Percentiles rank a stretch among this genome's conserved stretches.
phyloP scores from a whole-genome alignment of 2,113 vertebrate species.

The Delphinus delphis region DNA sequence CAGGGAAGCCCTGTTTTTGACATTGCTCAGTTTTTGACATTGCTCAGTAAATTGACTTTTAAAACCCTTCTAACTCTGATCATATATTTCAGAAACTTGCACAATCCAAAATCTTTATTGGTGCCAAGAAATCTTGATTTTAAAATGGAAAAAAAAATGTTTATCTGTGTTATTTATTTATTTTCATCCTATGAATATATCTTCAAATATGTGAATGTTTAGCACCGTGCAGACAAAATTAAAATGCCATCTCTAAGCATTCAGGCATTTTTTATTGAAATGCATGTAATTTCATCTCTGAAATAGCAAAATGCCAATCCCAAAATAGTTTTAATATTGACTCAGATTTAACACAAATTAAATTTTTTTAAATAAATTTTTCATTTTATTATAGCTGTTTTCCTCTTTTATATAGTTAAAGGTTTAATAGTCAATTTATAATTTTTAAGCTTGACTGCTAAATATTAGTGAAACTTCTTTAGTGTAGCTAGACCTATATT shows the following conservation, averaged over 20 bases:
- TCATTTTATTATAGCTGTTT: not conserved
- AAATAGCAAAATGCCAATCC: not conserved
- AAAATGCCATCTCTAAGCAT: not conserved
- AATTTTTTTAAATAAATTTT: not conserved
- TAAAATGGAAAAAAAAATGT: not conserved
- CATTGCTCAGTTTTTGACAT: not conserved
- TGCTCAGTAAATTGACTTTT: not conserved
- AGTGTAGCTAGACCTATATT: not conserved
- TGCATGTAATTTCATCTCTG: not conserved
- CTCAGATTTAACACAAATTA: not conserved
- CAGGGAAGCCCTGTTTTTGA: not conserved
- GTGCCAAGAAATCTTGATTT: not conserved
- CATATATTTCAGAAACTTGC: not conserved
- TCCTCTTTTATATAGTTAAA: not conserved
- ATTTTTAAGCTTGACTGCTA: slow-evolving; percentile 49
- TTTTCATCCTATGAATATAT: not conserved
- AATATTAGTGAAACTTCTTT: slow-evolving; percentile 64
- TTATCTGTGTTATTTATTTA: not conserved
- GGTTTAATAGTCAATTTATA: slow-evolving; percentile 14
- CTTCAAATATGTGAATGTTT: not conserved
- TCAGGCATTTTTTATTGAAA: not conserved
- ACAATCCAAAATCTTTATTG: not conserved
- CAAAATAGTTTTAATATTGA: not conserved
- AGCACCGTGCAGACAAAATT: not conserved
- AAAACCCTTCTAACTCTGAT: not conserved